A percentile compares a stretch with the other conserved stretches of the same genome.
These are phyloP conservation scores for Somateria mollissima DNA, from an alignment of 2,797 vertebrate species.

Conservation along the genomic window DNA sequence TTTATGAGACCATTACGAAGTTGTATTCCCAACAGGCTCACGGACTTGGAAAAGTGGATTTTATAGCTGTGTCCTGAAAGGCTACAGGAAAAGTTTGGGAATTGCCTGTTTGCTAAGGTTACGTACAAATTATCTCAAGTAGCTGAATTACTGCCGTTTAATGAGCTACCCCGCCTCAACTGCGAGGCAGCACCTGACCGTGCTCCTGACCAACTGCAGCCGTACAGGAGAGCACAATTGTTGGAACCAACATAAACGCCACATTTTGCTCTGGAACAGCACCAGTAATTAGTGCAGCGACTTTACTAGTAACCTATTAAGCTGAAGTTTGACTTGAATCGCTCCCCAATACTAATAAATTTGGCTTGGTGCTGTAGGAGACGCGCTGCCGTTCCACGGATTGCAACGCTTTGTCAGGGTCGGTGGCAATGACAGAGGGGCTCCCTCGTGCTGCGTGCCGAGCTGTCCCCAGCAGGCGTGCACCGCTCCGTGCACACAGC, in stretches of 20 bases:
- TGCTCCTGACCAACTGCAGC: neutral
- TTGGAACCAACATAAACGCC: neutral
- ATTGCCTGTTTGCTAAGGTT: neutral
- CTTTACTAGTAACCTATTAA: conserved; percentile 40
- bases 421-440: neutral
- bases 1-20: neutral
- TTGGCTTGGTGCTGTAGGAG: neutral
- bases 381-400: neutral
- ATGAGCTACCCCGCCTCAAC: neutral
- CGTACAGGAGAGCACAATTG: neutral
- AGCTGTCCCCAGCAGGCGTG: neutral
- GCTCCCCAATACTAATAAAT: neutral
- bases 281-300: conserved; percentile 1
- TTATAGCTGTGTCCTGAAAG: neutral
- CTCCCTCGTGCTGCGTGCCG: neutral
- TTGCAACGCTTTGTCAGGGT: neutral
- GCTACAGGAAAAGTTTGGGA: neutral
- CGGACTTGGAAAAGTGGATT: neutral
- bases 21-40: neutral
- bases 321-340: conserved; percentile 19
- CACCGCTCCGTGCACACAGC: neutral
- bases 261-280: neutral
- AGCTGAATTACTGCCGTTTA: neutral
- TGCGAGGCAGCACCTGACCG: neutral
- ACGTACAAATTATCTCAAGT: neutral